Base-by-base conservation (phyloP, 2,888 invertebrate species). In the Philhelius pedissequus region DNA sequence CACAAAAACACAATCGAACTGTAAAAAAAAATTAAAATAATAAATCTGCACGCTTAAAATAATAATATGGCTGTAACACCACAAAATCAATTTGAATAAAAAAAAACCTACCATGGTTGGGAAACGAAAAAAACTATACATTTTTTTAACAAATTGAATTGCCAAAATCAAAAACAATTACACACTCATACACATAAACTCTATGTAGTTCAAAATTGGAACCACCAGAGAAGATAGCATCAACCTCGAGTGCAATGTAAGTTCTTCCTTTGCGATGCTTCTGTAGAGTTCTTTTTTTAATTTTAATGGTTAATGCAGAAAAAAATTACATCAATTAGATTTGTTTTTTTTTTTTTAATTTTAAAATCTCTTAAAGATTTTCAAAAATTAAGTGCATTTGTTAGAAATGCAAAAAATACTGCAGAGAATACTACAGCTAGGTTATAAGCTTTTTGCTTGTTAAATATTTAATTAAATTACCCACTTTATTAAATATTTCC, bases 221-320 rank as follows among this genome's bases (percentile, higher is more conserved):
- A 88, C 87, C 87, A 87, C 88, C 88, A 82, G 88, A 89, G 87
- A 88, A 89, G 87, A 87, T 88, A 86, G 86, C 88, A 86, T 87
- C 89, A 86, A 88, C 88, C 86, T 88, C 89, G 79, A 87, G 88
- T 81, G 88, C 88, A 87, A 88, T 88, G 89, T 89, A 89, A 89
- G 89, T 89, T 87, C 86, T 77, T 80, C 82, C 86, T 86, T 80
- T 75, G 75, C 58, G 80, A 84, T 80, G 84, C 84, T 71, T 48
- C 48, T 68, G 52, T 80, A 84, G 84, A 80, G 13, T 48, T 56
- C 6, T 45, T 54, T 56, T 11, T 45, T 54, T 40, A 3, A 62
- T 43, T 52, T 60, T 50, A 62, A 40, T 80, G 62, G 80, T 66
- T 84, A 71, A 71, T 81, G 73, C 50, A 56, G 68, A 45, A 18